Conservation (phyloP, 2,113 vertebrate genomes). For the Salminus brasiliensis region DNA sequence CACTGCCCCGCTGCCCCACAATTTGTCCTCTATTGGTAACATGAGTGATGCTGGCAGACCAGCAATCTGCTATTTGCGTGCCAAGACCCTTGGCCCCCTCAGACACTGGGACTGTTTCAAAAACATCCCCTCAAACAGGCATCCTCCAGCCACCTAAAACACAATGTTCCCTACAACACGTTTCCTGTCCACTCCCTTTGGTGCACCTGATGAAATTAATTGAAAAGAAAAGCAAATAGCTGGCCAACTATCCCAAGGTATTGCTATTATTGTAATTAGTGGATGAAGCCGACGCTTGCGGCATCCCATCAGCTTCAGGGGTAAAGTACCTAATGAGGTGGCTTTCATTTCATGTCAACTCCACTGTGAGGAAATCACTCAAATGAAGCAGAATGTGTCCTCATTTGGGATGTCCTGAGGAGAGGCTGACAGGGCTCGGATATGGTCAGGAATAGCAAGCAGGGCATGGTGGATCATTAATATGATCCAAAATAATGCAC, state of each 20-base stretch:
- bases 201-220: constrained; percentile 75
- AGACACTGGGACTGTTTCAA: background rate
- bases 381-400: constrained; percentile 64
- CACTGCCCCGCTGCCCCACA: constrained; percentile 14
- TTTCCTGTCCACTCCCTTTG: constrained; percentile 15
- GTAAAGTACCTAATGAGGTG: constrained; percentile 74
- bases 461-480: constrained; percentile 35
- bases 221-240: constrained; percentile 76
- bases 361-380: constrained; percentile 59
- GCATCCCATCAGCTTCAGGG: constrained; percentile 70
- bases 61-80: background rate
- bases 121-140: background rate
- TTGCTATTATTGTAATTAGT: constrained; percentile 78
- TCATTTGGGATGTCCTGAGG: constrained; percentile 52
- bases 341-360: constrained; percentile 71
- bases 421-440: constrained; percentile 59
- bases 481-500: constrained; percentile 12
- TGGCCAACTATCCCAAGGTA: constrained; percentile 70
- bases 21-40: constrained; percentile 39
- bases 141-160: background rate
- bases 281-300: constrained; percentile 65
- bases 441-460: constrained; percentile 63
- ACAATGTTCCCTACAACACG: constrained; percentile 20
- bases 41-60: background rate
- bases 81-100: background rate